Base-by-base conservation (phyloP, 2,113 vertebrate genomes). In the Ailurus styani region DNA sequence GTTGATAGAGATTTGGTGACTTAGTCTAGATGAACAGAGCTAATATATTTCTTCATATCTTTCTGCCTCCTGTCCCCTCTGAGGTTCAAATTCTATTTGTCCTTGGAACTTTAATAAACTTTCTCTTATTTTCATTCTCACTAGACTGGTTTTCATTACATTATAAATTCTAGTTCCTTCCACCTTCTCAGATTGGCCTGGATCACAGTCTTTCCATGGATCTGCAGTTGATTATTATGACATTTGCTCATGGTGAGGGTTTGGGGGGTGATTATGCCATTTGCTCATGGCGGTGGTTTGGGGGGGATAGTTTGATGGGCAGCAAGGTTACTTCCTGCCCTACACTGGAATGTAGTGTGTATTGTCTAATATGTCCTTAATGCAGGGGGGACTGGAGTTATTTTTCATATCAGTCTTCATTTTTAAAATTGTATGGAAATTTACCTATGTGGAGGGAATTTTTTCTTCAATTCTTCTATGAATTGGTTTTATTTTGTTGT, bases 351-450 rank as follows among this genome's bases (percentile, higher is more conserved):
- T 9, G 1, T n/a, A 31, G 31, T 9, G 29, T 64, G 40, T 15
- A 50, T 86, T 92, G 82, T 57, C 34, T 29, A 87, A 66, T 54
- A 68, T 57, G 40, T 21, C 75, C n/a, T 87, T 64, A 93, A n/a
- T n/a, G 37, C 13, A 50, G 60, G 25, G 68, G 29, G n/a, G 29
- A 37, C 31, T 7, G 25, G 40, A 66, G 37, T 78, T 72, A 77
- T 97, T 97, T 97, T 97, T 85, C 60, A 87, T 15, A 15, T 54
- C 13, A 78, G 93, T 96, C 54, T 73, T 95, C 87, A 86, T 97
- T 97, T 97, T 77, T 75, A 90, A 81, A 66, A 82, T 85, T 54
- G 72, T 34, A 70, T 72, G 93, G 6, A 86, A 79, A 95, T 95
- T 62, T 92, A 79, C 68, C 60, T 97, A 97, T 96, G 70, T 68